These are phyloP conservation scores for Chesias legatella DNA, from an alignment of 2,888 invertebrate genomes.

Conservation along the genomic window DNA sequence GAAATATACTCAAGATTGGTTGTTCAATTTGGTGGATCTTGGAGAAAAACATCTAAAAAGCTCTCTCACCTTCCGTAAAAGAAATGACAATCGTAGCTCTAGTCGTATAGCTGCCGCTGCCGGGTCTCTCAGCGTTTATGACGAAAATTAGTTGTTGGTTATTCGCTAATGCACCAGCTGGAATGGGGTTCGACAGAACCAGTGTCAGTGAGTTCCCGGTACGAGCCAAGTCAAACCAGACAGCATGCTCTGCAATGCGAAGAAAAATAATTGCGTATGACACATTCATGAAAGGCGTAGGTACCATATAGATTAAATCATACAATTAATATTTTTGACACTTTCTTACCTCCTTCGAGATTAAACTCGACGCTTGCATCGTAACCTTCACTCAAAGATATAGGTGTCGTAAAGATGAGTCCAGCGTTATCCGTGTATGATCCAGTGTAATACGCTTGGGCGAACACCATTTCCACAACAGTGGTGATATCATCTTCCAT, in stretches of 20 bases:
- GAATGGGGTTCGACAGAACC: constrained; percentile 23
- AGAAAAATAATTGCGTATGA: no score
- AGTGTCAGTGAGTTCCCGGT: constrained; percentile 22
- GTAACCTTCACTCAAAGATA: constrained; percentile 29
- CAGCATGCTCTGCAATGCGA: constrained; percentile 36
- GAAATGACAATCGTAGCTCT: constrained; percentile 22
- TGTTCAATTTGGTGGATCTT: no score
- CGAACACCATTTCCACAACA: constrained; percentile 28
- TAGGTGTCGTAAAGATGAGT: constrained; percentile 19
- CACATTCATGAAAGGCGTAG: no score
- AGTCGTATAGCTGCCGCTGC: constrained; percentile 14
- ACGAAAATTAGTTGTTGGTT: constrained; percentile 36
- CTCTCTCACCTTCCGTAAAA: constrained; percentile 9
- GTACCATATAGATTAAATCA: no score
- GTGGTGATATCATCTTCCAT: neutral
- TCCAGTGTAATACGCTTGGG: constrained; percentile 33
- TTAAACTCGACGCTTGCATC: constrained; percentile 32
- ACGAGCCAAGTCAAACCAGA: constrained; percentile 32
- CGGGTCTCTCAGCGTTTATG: constrained; percentile 14
- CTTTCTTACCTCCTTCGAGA: constrained; percentile 35
- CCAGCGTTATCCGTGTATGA: constrained; percentile 18
- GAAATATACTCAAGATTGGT: no score
- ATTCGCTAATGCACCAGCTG: constrained; percentile 29
- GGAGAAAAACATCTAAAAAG: no score
- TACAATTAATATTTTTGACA: neutral